These are phyloP conservation scores for Barnardius zonarius DNA, from an alignment of 2,113 vertebrate species.

Conservation along the genomic window DNA sequence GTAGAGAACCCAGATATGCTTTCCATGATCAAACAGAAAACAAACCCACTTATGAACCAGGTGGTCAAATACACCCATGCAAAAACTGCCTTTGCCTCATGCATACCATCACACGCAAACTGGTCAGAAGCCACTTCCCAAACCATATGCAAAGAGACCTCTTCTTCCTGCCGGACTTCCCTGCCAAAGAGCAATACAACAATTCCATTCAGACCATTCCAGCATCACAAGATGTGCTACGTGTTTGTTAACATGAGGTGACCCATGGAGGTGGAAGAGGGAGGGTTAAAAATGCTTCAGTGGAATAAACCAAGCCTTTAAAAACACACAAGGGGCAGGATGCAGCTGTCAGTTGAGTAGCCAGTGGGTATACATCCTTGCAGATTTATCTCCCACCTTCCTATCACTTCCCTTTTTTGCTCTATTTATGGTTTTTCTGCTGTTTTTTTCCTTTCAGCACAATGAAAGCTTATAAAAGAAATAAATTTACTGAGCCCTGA, in stretches of 20 bases:
- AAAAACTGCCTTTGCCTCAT: background rate
- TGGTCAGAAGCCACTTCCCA: background rate
- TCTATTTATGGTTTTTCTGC: background rate
- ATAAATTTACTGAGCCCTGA: background rate
- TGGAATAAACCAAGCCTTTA: background rate
- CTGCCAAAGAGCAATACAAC: background rate
- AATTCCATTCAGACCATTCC: background rate
- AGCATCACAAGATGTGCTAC: background rate
- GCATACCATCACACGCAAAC: background rate
- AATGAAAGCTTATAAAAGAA: background rate
- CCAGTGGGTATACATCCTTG: background rate
- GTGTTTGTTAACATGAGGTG: background rate
- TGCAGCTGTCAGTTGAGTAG: background rate
- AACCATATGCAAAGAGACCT: background rate
- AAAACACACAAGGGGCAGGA: background rate
- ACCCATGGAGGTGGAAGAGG: background rate
- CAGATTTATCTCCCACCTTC: background rate
- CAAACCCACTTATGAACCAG: background rate
- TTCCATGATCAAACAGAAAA: background rate
- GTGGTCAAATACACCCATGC: background rate
- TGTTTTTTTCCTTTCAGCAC: background rate
- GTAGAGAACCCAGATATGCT: background rate
- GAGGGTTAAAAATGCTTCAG: background rate
- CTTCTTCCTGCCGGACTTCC: background rate
- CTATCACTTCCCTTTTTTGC: background rate